Evolutionary conservation across 2,113 vertebrate species (phyloP).

Genomic region (Apteryx mantelli): DNA sequence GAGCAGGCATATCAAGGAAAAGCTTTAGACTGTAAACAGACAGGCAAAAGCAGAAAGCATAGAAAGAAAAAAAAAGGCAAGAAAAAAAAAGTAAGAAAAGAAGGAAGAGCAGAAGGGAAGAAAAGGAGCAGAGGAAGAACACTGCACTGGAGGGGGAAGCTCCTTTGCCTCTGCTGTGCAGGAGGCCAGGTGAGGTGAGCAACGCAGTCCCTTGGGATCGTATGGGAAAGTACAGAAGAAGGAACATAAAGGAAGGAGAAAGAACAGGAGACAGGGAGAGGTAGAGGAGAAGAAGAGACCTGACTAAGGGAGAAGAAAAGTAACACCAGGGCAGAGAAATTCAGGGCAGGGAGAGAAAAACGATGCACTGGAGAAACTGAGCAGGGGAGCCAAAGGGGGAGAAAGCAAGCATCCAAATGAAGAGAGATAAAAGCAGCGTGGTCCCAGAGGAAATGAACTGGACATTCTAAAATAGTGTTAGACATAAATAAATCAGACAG

Average conservation of each 20-base stretch:
- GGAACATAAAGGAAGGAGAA: neutral
- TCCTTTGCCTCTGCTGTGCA: neutral
- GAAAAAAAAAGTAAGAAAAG: neutral
- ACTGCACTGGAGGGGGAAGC: neutral
- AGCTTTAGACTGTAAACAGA: neutral
- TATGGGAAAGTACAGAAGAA: fast-evolving
- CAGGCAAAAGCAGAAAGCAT: neutral
- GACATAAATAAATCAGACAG: constrained; percentile 44
- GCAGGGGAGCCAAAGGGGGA: neutral
- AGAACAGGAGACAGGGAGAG: neutral
- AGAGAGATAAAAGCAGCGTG: constrained; percentile 28
- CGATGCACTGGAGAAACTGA: neutral
- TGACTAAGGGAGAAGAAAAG: neutral
- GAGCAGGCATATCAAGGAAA: neutral
- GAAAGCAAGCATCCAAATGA: constrained; percentile 39
- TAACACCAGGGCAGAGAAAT: neutral
- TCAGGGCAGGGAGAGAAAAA: neutral
- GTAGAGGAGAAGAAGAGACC: neutral
- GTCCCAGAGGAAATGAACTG: constrained; percentile 43
- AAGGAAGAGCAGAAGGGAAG: neutral
- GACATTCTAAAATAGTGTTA: constrained; percentile 37
- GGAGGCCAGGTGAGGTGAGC: neutral
- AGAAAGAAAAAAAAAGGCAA: neutral
- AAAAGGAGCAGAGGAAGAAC: neutral
- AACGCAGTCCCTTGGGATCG: neutral